Conservation (phyloP, 2,113 vertebrate genomes). For the Pseudorhombus dupliciocellatus region DNA sequence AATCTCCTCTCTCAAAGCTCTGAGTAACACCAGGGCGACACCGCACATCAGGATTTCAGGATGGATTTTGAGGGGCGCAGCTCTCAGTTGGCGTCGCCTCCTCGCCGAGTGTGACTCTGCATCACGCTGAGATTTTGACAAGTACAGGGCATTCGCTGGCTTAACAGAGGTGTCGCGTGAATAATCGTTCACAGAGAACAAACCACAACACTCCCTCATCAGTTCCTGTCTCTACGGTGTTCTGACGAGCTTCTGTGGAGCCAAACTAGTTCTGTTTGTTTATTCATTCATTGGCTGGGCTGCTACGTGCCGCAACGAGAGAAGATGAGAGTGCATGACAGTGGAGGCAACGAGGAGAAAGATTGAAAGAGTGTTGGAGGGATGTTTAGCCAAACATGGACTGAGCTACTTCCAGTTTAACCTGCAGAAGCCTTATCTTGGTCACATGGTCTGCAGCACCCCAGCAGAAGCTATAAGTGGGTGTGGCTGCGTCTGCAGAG, state of each 20-base stretch:
- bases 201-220: constrained; percentile 32
- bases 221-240: constrained; percentile 16
- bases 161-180: constrained; percentile 51
- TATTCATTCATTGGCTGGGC: not conserved
- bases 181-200: constrained; percentile 47
- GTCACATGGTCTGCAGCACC: not conserved
- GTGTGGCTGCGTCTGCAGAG: not conserved
- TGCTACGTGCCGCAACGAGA: constrained; percentile 6
- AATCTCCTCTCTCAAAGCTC: constrained; percentile 10
- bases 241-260: constrained; percentile 22
- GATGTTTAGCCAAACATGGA: not conserved
- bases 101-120: constrained; percentile 26
- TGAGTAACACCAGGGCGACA: constrained; percentile 1
- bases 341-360: not conserved
- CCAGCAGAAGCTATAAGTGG: constrained; percentile 1
- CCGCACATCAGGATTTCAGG: constrained; percentile 27
- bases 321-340: not conserved
- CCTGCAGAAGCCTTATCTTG: constrained; percentile 5
- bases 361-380: not conserved
- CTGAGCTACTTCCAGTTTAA: not conserved
- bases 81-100: not conserved
- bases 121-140: constrained; percentile 58
- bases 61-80: constrained; percentile 5
- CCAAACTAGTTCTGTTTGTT: constrained; percentile 24
- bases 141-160: constrained; percentile 60